Evolutionary conservation across 2,888 invertebrate species (phyloP).

Genomic region (Cinara cedri): DNA sequence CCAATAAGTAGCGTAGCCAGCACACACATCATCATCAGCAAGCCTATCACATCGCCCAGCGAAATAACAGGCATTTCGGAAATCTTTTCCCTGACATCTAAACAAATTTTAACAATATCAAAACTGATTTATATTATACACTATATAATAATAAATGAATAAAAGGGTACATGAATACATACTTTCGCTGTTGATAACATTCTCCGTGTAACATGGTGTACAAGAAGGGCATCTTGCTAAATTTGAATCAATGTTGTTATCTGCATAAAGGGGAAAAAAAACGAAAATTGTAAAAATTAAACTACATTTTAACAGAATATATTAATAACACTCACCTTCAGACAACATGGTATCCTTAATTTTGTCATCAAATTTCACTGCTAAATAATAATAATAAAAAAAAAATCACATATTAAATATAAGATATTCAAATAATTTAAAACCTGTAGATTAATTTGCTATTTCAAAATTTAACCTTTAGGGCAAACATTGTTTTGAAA

Average conservation of each 20-base stretch:
- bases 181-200: conserved; percentile 46
- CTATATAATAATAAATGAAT: not conserved
- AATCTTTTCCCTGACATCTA: conserved; percentile 60
- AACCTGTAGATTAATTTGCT: not conserved
- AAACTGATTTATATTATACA: not conserved
- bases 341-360: not conserved
- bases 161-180: conserved; percentile 59
- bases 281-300: not conserved
- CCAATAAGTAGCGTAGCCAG: conserved; percentile 81
- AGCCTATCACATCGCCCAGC: conserved; percentile 80
- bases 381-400: too few relatives aligned
- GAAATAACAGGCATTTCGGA: conserved; percentile 76
- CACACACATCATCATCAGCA: conserved; percentile 80
- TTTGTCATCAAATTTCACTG: conserved; percentile 26
- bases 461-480: conserved; percentile 25
- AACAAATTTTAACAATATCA: conserved; percentile 61
- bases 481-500: conserved; percentile 37
- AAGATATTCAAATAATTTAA: not conserved
- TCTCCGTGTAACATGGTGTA: conserved; percentile 40
- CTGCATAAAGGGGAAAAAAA: not conserved
- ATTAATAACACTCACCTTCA: conserved; percentile 18
- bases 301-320: not conserved
- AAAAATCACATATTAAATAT: not conserved
- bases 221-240: conserved; percentile 43
- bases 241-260: conserved; percentile 51